phyloP scores from a whole-genome alignment of 1,140 invertebrate genomes.

The Rhopalosiphum padi region DNA sequence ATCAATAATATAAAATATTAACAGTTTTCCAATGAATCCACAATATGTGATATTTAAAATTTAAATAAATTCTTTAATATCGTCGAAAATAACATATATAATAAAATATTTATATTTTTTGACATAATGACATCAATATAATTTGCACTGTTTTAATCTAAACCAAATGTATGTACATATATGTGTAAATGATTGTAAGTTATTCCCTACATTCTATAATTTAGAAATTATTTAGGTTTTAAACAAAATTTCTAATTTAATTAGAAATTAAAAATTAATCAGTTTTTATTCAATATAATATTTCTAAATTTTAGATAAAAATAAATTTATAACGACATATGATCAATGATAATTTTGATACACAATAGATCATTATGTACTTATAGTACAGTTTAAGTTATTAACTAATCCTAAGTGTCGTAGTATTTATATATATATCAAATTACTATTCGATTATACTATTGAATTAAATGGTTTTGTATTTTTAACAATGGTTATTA shows the following conservation, averaged over 20 bases:
- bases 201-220: not conserved
- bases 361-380: not conserved
- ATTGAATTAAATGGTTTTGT: not conserved
- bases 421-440: not conserved
- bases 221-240: no score
- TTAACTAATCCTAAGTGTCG: not conserved
- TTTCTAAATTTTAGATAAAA: not conserved
- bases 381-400: not conserved
- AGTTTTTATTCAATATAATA: not conserved
- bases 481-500: not conserved
- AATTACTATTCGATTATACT: not conserved
- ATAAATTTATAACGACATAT: not conserved
- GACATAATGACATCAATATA: not conserved
- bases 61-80: not conserved
- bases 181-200: not conserved
- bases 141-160: not conserved
- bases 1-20: not conserved
- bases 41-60: not conserved
- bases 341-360: not conserved
- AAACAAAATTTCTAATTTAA: not conserved
- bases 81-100: not conserved
- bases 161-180: not conserved
- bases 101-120: not conserved
- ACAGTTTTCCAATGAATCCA: not conserved
- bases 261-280: not conserved